These are phyloP conservation scores for Calliphora vicina DNA, from an alignment of 1,140 invertebrate species.

Conservation along the genomic window DNA sequence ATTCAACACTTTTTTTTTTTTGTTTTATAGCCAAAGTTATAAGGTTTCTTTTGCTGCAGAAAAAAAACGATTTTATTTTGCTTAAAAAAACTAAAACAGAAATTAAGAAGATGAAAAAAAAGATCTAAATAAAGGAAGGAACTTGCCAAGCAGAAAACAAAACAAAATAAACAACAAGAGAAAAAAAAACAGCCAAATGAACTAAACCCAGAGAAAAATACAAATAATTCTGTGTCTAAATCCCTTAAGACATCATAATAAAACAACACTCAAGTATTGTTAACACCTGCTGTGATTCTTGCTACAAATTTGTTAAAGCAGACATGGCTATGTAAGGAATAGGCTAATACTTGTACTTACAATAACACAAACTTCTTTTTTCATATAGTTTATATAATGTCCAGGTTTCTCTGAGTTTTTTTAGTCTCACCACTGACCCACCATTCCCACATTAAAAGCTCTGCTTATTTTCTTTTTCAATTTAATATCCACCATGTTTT, in stretches of 20 bases:
- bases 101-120: background rate
- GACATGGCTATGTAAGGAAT: background rate
- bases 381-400: no score
- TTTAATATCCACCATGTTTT: constrained; percentile 17
- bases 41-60: background rate
- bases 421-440: no score
- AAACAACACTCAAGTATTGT: constrained; percentile 17
- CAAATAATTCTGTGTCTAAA: constrained; percentile 30
- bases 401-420: no score
- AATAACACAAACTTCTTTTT: background rate
- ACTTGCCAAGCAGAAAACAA: background rate
- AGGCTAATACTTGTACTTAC: no score
- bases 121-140: constrained; percentile 4
- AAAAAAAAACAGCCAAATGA: background rate
- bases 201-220: background rate
- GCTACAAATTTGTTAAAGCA: background rate
- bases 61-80: background rate
- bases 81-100: background rate
- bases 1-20: background rate
- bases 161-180: background rate
- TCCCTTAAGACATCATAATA: constrained; percentile 32
- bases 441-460: background rate
- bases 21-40: constrained; percentile 2
- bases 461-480: background rate
- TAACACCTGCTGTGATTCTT: constrained; percentile 32